Conservation (phyloP, 1,140 invertebrate genomes). For the Dryas iulia region DNA sequence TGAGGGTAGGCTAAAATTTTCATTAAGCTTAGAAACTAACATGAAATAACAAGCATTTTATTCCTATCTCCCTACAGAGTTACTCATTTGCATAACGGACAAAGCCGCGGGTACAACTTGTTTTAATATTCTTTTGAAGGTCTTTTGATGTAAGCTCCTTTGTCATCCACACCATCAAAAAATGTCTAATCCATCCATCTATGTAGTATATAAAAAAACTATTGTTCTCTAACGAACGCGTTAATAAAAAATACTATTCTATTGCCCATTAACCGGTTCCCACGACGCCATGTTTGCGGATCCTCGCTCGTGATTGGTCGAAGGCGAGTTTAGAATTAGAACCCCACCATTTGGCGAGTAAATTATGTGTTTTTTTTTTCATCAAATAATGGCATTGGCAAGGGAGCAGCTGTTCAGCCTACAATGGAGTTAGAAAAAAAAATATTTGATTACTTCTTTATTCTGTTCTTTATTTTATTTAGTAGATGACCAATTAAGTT, state of each 20-base stretch:
- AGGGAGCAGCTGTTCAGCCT: slow-evolving; percentile 44
- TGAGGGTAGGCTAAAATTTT: background rate
- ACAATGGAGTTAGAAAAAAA: slow-evolving; percentile 58
- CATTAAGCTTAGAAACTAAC: background rate
- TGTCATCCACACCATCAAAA: slow-evolving; percentile 1
- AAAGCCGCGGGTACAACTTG: background rate
- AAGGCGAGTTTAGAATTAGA: slow-evolving; percentile 77
- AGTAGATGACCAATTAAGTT: slow-evolving; percentile 1
- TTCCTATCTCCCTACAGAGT: background rate
- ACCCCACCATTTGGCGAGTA: slow-evolving; percentile 77
- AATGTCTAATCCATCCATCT: slow-evolving; percentile 2
- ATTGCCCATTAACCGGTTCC: slow-evolving; percentile 77
- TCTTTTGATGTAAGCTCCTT: slow-evolving; percentile 2
- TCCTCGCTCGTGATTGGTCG: slow-evolving; percentile 75
- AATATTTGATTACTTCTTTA: slow-evolving; percentile 10
- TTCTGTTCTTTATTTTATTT: background rate
- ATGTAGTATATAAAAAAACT: slow-evolving; percentile 45
- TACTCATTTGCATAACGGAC: background rate
- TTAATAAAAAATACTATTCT: slow-evolving; percentile 78
- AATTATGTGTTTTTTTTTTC: slow-evolving; percentile 75
- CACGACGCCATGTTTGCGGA: slow-evolving; percentile 75
- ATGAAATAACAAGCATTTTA: background rate
- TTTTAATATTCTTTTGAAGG: slow-evolving; percentile 2
- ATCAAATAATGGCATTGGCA: slow-evolving; percentile 66
- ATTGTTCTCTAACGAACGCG: slow-evolving; percentile 64